A percentile compares a stretch with the other conserved stretches of the same genome.
Conservation (phyloP, 2,888 invertebrate genomes). For the Silvanus unidentatus region DNA sequence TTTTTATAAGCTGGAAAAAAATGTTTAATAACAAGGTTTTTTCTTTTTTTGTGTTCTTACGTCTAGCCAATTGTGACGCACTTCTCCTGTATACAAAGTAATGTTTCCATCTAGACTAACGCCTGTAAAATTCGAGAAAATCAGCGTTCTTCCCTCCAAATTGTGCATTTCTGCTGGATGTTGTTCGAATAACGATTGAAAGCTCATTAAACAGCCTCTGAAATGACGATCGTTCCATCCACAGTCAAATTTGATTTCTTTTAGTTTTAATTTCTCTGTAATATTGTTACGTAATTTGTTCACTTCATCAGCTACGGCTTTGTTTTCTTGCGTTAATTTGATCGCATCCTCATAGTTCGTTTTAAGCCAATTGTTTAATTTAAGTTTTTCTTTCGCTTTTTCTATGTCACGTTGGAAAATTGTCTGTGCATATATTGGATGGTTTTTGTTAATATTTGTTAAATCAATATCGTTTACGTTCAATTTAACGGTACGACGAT, state of each 20-base stretch:
- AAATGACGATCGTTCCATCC: conserved; percentile 88
- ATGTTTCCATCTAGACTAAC: conserved; percentile 86
- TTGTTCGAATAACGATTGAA: conserved; percentile 68
- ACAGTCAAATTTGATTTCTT: conserved; percentile 68
- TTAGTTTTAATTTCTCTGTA: conserved; percentile 52
- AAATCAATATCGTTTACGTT: conserved; percentile 35
- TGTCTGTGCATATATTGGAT: conserved; percentile 50
- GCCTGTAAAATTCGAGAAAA: conserved; percentile 86
- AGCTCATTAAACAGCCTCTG: conserved; percentile 81
- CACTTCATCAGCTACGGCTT: conserved; percentile 70
- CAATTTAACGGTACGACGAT: conserved; percentile 10
- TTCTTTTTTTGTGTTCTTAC: conserved; percentile 50
- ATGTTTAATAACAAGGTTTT: background rate
- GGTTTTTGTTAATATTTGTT: conserved; percentile 45
- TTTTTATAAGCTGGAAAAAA: conserved; percentile 67
- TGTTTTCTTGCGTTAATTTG: conserved; percentile 58
- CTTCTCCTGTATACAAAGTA: conserved; percentile 87
- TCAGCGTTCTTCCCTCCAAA: conserved; percentile 67
- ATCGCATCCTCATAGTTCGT: conserved; percentile 65
- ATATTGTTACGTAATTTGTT: conserved; percentile 57
- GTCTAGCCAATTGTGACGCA: conserved; percentile 88
- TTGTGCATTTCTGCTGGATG: conserved; percentile 65
- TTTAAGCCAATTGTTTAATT: conserved; percentile 61
- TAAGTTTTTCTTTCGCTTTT: conserved; percentile 38
- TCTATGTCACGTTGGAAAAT: conserved; percentile 48